phyloP scores from a whole-genome alignment of 2,113 vertebrate species.

The Hemibagrus wyckioides region DNA sequence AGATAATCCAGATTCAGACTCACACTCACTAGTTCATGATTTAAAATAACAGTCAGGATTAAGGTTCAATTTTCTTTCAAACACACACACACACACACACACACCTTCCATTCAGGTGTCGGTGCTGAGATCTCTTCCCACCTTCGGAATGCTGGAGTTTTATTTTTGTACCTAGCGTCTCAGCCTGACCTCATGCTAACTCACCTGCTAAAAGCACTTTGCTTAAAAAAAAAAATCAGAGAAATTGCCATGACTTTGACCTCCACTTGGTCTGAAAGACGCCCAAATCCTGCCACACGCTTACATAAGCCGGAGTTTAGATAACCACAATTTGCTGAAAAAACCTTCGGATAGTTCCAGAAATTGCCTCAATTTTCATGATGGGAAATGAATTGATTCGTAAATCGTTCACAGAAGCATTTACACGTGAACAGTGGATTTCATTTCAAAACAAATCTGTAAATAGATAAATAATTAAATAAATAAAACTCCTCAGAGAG shows the following conservation, averaged over 20 bases:
- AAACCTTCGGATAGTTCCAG: not conserved
- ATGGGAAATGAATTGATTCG: not conserved
- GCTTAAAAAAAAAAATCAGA: not conserved
- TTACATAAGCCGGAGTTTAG: not conserved
- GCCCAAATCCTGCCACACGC: not conserved
- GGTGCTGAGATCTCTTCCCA: not conserved
- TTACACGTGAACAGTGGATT: not conserved
- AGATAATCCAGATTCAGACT: not conserved
- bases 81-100: not conserved
- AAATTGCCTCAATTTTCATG: not conserved
- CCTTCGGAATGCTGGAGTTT: not conserved
- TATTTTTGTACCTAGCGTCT: not conserved
- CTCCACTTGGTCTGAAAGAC: not conserved
- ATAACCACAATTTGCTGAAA: not conserved
- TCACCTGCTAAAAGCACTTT: not conserved
- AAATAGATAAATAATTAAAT: not conserved
- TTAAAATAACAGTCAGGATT: not conserved
- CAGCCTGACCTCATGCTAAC: not conserved
- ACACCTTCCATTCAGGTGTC: not conserved
- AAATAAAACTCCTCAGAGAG: not conserved
- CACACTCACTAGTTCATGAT: not conserved
- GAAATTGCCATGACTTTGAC: not conserved
- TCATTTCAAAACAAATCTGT: not conserved
- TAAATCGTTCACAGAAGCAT: not conserved
- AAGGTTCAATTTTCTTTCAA: not conserved